Conservation (phyloP, 2,888 invertebrate genomes). For the Yponomeuta plumbellus region DNA sequence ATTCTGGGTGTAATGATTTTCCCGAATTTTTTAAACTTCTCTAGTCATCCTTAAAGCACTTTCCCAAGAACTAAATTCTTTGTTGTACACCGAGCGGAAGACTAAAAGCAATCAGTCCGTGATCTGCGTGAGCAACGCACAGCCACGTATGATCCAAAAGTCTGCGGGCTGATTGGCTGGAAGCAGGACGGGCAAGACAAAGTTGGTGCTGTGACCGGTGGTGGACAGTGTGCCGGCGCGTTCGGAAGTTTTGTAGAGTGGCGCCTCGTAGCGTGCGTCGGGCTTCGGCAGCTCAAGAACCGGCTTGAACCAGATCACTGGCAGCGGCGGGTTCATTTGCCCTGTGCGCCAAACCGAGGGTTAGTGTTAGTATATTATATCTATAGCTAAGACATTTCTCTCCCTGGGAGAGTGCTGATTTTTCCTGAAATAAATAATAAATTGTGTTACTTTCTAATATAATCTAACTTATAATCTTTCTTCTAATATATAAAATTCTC, state of each 20-base stretch:
- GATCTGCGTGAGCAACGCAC: constrained; percentile 89
- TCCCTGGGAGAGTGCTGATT: too few relatives aligned
- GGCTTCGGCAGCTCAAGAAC: constrained; percentile 76
- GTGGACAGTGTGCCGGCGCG: constrained; percentile 92
- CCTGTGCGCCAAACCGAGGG: constrained; percentile 53
- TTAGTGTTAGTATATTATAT: neutral
- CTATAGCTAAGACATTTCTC: too few relatives aligned
- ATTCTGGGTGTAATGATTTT: too few relatives aligned
- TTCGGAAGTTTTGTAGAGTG: constrained; percentile 92
- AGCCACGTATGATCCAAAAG: constrained; percentile 93
- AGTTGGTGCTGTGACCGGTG: constrained; percentile 96
- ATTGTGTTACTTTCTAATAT: too few relatives aligned
- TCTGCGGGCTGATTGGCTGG: constrained; percentile 79
- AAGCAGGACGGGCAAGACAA: constrained; percentile 86
- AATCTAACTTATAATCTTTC: too few relatives aligned
- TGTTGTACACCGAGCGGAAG: too few relatives aligned
- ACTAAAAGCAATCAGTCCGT: constrained; percentile 70
- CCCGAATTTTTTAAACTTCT: too few relatives aligned
- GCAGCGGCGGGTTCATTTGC: constrained; percentile 85
- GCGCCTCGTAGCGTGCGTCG: constrained; percentile 82
- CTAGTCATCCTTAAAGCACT: too few relatives aligned
- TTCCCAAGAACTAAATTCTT: too few relatives aligned
- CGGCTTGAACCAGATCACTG: constrained; percentile 80
- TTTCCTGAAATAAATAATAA: too few relatives aligned
- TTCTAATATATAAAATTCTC: too few relatives aligned